These are phyloP conservation scores for Corythornis madagascariensis DNA, from an alignment of 2,113 vertebrate genomes.

Conservation along the genomic window DNA sequence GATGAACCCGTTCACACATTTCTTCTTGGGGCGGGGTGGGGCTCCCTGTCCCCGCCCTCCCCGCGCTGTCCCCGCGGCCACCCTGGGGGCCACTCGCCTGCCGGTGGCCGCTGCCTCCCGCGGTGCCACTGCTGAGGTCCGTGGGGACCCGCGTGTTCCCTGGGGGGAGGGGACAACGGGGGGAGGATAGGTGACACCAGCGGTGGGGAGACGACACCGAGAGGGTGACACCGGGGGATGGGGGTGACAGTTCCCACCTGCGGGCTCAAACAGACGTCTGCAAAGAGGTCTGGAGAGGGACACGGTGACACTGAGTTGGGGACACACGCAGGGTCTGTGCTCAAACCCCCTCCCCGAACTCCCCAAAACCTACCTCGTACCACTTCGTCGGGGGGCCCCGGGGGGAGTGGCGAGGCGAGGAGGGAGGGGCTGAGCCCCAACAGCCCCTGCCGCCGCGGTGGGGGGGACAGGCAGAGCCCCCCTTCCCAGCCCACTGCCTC, in stretches of 20 bases:
- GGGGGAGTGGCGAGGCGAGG: background rate
- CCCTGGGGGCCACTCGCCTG: background rate
- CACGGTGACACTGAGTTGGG: background rate
- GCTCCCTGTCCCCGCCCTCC: background rate
- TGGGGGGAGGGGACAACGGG: too few relatives aligned
- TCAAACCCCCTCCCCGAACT: background rate
- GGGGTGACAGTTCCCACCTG: background rate
- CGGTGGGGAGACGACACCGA: background rate
- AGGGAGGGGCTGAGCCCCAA: background rate
- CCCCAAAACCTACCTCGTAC: background rate
- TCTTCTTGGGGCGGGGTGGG: background rate
- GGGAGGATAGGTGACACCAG: background rate
- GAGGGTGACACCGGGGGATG: background rate
- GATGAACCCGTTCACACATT: background rate
- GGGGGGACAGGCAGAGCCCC: background rate
- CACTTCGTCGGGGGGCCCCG: background rate
- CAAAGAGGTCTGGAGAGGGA: background rate
- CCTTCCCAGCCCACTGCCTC: background rate
- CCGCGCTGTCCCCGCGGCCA: background rate
- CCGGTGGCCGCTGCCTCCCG: background rate
- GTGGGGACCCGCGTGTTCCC: background rate
- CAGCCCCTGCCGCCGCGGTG: background rate
- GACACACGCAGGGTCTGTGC: background rate
- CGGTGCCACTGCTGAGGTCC: background rate
- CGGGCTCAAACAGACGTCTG: background rate